Conservation (phyloP, 2,888 invertebrate species). For the Lagria hirta region DNA sequence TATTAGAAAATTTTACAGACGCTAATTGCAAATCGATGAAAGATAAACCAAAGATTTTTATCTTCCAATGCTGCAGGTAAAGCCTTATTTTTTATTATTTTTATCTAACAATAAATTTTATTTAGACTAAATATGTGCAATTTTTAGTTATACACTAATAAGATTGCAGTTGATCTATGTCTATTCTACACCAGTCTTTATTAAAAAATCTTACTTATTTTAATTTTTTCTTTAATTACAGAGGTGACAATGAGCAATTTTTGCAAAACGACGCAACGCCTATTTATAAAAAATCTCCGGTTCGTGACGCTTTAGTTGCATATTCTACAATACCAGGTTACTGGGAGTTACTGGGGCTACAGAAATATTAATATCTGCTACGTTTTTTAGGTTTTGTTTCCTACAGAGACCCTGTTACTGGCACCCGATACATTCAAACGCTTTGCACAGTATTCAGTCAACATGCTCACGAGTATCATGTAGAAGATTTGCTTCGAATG, state of each 20-base stretch:
- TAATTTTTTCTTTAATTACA: constrained; percentile 32
- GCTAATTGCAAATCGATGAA: constrained; percentile 57
- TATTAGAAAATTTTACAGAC: constrained; percentile 64
- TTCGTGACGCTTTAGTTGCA: constrained; percentile 64
- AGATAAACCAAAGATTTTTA: constrained; percentile 70
- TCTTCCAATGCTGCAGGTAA: constrained; percentile 72
- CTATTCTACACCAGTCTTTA: no score
- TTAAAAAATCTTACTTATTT: no score
- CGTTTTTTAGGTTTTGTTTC: constrained; percentile 59
- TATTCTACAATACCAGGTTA: constrained; percentile 66
- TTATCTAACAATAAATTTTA: no score
- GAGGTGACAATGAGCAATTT: constrained; percentile 40
- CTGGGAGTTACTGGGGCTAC: no score
- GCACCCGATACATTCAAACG: constrained; percentile 73
- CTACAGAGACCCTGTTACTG: constrained; percentile 59
- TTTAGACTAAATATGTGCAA: no score
- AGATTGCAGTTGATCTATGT: no score
- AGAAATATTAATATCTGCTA: constrained; percentile 1
- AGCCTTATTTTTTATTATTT: no score
- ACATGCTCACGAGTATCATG: constrained; percentile 63
- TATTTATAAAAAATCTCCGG: constrained; percentile 31
- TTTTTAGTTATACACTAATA: no score
- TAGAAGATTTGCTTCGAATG: constrained; percentile 67
- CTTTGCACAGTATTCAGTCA: constrained; percentile 67
- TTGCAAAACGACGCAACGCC: constrained; percentile 33